Evolutionary conservation across 2,113 vertebrate genomes (phyloP), one percentile per base, ranked within the genome.

Genomic region (Cygnus buccinator): DNA sequence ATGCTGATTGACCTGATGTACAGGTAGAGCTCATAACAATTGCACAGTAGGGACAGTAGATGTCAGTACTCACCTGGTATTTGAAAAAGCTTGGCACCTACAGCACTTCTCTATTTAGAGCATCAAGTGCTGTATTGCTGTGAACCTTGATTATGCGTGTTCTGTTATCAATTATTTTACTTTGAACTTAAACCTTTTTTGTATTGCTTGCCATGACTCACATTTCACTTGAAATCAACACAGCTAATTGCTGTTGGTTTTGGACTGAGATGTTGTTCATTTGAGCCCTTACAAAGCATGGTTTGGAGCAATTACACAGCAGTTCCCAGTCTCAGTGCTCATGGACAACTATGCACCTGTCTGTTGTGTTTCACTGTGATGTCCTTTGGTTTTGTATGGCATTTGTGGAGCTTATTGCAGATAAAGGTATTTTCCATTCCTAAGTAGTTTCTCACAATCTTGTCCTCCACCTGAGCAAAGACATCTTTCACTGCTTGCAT

Each of bases 1-100:
- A 99, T 99, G 99, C 97, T 99, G 85, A 99, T 99, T 93, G 99
- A 99, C 94, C 98, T 99, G 50, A 99, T 99, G 99, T 99, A 99
- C 98, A 99, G 99, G 99, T 99, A 97, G 76, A 35, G 55, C 93
- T 84, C 48, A 4, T 62, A 37, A 55, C 68, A 59, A 7, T 58
- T 79, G 59, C 57, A 11, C 39, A 67, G 17, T 5, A 35, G 55
- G 76, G 39, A 46, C 86, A 46, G 94, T 61, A 88, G 86, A 23
- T 91, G 77, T 82, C 86, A 93, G 83, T 84, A 66, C 55, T 82
- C 66, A 13, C 1, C 0, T 11, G 21, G 9, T 67, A 28, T 82
- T 75, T 20, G 25, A 73, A 3, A 26, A 35, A 63, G 17, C 46
- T 50, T 33, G 4, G 29, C 66, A 18, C 26, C 11, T 78, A 4